phyloP scores from a whole-genome alignment of 1,140 invertebrate genomes.

The Drosophila sulfurigaster region DNA sequence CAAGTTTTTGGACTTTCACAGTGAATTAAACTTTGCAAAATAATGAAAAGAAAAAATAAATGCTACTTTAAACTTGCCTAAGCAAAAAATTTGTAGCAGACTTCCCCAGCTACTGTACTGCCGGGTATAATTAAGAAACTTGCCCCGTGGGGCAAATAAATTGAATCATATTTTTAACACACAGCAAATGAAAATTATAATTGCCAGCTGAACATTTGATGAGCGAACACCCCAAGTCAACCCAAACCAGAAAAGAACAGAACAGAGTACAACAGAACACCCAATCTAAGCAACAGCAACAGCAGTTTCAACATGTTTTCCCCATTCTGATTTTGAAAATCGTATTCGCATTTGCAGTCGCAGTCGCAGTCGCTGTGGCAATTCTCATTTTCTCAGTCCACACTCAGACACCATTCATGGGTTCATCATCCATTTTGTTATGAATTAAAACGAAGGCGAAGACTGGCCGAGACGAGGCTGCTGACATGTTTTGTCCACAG shows the following conservation, averaged over 20 bases:
- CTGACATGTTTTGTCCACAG: conserved; percentile 82
- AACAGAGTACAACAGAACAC: background rate
- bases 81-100: background rate
- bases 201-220: conserved; percentile 68
- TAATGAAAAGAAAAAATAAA: background rate
- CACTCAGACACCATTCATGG: conserved; percentile 59
- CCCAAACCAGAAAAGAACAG: too few species aligned
- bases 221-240: conserved; percentile 10
- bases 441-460: conserved; percentile 56
- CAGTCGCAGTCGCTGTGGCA: too few species aligned
- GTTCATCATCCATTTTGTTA: conserved; percentile 58
- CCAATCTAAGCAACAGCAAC: conserved; percentile 8
- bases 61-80: background rate
- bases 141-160: conserved; percentile 57
- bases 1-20: too few species aligned
- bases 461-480: conserved; percentile 66
- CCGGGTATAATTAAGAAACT: conserved; percentile 28
- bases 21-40: background rate
- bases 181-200: conserved; percentile 78
- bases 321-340: background rate
- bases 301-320: background rate
- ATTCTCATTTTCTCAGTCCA: conserved; percentile 33
- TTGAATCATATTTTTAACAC: conserved; percentile 81
- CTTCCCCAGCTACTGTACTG: background rate
- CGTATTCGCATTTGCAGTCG: too few species aligned